Conservation (phyloP, 2,113 vertebrate species). For the Cromileptes altivelis region DNA sequence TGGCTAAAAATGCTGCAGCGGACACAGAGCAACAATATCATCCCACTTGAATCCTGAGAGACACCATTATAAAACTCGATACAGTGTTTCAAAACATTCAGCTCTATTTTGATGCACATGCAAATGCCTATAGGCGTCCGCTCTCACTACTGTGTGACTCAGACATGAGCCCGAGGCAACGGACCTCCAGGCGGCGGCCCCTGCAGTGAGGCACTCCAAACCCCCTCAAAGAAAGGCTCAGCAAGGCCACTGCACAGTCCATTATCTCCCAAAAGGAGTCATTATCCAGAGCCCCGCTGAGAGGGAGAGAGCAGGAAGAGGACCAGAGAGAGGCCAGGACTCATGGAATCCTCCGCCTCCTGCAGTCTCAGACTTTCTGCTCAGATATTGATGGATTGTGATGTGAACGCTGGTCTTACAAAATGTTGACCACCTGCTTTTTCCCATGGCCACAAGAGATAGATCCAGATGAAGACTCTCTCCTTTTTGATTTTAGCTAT, state of each 20-base stretch:
- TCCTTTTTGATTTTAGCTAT: neutral
- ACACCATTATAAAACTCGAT: neutral
- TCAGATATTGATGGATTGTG: conserved; percentile 9
- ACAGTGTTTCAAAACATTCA: neutral
- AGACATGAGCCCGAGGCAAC: conserved; percentile 22
- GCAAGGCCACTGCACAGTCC: conserved; percentile 33
- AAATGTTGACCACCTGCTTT: neutral
- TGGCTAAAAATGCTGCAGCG: neutral
- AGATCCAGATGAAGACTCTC: neutral
- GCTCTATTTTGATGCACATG: neutral
- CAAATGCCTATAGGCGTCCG: neutral
- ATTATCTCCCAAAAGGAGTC: conserved; percentile 66
- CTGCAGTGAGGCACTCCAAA: conserved; percentile 33
- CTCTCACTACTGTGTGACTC: neutral
- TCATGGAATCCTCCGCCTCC: conserved; percentile 1
- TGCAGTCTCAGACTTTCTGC: neutral
- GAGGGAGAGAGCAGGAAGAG: conserved; percentile 28
- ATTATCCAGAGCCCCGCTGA: conserved; percentile 62
- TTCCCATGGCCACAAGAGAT: neutral
- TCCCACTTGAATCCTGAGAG: neutral
- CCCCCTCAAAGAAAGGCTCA: conserved; percentile 27
- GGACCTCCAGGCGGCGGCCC: conserved; percentile 32
- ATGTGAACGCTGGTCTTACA: conserved; percentile 11
- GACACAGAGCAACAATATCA: neutral
- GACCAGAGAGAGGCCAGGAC: conserved; percentile 26